Evolutionary conservation across 2,113 vertebrate species (phyloP).

Genomic region (Pachycephala philippinensis): DNA sequence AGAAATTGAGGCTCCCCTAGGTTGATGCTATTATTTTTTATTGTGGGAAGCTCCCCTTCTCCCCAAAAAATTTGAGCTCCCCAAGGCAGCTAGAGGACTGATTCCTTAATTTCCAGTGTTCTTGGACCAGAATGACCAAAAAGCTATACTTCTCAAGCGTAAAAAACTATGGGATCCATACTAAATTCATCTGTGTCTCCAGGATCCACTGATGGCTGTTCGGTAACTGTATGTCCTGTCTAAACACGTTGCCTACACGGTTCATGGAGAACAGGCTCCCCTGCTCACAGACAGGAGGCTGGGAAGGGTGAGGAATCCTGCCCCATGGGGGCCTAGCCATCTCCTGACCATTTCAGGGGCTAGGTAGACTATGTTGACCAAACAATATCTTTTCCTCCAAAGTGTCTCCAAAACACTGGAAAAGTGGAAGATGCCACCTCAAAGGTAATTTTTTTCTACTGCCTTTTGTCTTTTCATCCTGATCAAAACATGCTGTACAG

Average conservation of each 20-base stretch:
- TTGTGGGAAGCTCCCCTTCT: neutral
- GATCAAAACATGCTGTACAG: neutral
- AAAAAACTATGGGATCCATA: neutral
- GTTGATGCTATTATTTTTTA: neutral
- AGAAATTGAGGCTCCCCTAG: neutral
- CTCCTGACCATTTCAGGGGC: neutral
- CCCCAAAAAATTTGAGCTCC: neutral
- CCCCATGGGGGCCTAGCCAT: fast-evolving
- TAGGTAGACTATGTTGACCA: neutral
- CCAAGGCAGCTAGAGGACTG: neutral
- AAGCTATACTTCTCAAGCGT: neutral
- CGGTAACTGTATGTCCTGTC: neutral
- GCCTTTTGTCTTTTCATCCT: neutral
- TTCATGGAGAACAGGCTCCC: neutral
- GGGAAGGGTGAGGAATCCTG: neutral
- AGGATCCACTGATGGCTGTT: neutral
- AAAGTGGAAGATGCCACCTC: neutral
- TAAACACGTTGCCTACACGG: fast-evolving
- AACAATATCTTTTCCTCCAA: neutral
- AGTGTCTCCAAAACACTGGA: neutral
- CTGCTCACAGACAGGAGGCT: neutral
- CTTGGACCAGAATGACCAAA: neutral
- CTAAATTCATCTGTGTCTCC: neutral
- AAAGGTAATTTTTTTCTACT: neutral
- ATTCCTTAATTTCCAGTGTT: neutral